A percentile compares a stretch with the other conserved stretches of the same genome.
Conservation (phyloP, 2,888 invertebrate genomes). For the Atrina japonica region DNA sequence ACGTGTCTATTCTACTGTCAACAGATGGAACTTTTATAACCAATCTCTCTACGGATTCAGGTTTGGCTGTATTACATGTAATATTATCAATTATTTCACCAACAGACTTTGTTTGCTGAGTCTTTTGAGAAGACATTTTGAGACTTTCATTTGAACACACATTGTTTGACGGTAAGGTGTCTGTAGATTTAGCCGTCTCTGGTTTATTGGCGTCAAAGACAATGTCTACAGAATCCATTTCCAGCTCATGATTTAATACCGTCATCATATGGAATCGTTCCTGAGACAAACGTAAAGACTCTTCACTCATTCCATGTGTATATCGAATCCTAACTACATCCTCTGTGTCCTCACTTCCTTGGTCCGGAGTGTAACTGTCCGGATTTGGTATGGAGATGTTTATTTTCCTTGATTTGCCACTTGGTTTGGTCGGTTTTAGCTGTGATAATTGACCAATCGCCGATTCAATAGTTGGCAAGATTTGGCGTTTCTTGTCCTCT, state of each 20-base stretch:
- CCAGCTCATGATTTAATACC: conserved; percentile 14
- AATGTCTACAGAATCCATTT: conserved; percentile 24
- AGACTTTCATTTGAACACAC: too few relatives aligned
- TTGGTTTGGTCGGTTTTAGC: neutral
- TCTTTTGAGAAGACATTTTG: too few relatives aligned
- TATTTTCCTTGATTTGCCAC: neutral
- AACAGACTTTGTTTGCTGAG: too few relatives aligned
- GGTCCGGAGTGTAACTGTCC: neutral
- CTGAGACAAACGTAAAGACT: conserved; percentile 1
- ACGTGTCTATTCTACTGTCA: too few relatives aligned
- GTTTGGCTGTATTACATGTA: too few relatives aligned
- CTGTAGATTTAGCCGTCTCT: neutral
- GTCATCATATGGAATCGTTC: conserved; percentile 19
- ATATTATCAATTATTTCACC: too few relatives aligned
- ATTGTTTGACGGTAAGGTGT: too few relatives aligned
- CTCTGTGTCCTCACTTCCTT: neutral
- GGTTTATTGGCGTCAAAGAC: conserved; percentile 27
- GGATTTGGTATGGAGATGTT: conserved; percentile 8
- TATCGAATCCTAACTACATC: conserved; percentile 13
- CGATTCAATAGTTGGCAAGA: conserved; percentile 9
- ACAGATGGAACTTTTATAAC: too few relatives aligned
- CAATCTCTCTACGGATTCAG: too few relatives aligned
- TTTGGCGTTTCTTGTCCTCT: too few relatives aligned
- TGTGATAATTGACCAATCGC: conserved; percentile 19
- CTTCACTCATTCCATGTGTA: conserved; percentile 12